A percentile compares a stretch with the other conserved stretches of the same genome.
phyloP scores from a whole-genome alignment of 2,113 vertebrate species.

The Melanerpes aurifrons region DNA sequence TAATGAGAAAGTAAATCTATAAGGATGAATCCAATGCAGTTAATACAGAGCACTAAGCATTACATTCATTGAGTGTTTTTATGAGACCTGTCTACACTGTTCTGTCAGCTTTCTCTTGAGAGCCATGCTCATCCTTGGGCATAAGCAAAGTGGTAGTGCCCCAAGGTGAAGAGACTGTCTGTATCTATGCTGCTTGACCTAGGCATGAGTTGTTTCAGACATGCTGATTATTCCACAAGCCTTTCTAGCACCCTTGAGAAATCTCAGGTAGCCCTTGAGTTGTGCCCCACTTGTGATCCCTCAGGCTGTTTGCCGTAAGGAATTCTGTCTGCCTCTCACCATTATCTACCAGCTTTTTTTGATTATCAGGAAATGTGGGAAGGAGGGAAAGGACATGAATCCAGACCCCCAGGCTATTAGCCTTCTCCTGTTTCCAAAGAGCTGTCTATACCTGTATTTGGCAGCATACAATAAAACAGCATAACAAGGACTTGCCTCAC shows the following conservation, averaged over 20 bases:
- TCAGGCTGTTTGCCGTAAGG: not conserved
- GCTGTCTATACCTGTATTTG: slow-evolving; percentile 49
- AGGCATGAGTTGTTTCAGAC: slow-evolving; percentile 9
- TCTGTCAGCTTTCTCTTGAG: slow-evolving; percentile 29
- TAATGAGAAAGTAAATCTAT: not conserved
- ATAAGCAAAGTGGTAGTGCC: not conserved
- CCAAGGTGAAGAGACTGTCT: not conserved
- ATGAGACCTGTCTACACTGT: not conserved
- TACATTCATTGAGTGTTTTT: not conserved
- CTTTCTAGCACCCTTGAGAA: slow-evolving; percentile 51
- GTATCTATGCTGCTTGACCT: not conserved
- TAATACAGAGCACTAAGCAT: not conserved
- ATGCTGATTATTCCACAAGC: slow-evolving; percentile 34
- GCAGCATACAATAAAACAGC: not conserved
- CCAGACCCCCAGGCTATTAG: slow-evolving; percentile 55
- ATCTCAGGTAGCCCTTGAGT: slow-evolving; percentile 6
- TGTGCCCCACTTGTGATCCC: slow-evolving; percentile 18
- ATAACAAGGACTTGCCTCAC: slow-evolving; percentile 46
- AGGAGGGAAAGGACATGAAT: slow-evolving; percentile 57
- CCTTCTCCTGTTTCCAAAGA: slow-evolving; percentile 30
- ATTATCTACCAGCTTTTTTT: slow-evolving; percentile 43
- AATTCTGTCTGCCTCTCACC: slow-evolving; percentile 64
- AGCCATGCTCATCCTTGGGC: not conserved
- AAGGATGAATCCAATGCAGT: not conserved
- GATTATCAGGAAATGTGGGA: slow-evolving; percentile 64